A percentile compares a stretch with the other conserved stretches of the same genome.
phyloP scores from a whole-genome alignment of 2,113 vertebrate genomes.

The Megaceryle maxima region DNA sequence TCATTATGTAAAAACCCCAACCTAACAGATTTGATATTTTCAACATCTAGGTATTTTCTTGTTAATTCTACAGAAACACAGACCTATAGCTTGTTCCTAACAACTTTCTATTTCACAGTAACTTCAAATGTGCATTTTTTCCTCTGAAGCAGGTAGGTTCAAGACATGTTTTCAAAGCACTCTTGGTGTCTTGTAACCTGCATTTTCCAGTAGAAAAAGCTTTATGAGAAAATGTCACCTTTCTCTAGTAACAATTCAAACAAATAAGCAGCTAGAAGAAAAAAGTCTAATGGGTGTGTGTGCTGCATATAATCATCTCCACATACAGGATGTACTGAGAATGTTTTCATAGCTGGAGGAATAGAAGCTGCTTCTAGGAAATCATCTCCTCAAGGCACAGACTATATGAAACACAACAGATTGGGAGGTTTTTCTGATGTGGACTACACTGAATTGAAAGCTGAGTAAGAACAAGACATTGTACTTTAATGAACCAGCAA shows the following conservation, averaged over 20 bases:
- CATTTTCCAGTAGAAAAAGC: neutral
- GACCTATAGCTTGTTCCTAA: neutral
- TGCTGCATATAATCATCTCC: slow-evolving; percentile 6
- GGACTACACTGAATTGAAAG: neutral
- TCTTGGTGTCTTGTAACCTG: neutral
- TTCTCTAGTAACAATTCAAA: neutral
- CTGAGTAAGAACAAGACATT: neutral
- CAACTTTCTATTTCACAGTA: neutral
- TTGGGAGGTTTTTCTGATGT: neutral
- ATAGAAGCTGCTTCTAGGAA: slow-evolving; percentile 43
- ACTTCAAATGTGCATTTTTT: neutral
- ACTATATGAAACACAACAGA: neutral
- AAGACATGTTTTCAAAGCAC: neutral
- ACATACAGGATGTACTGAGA: slow-evolving; percentile 11
- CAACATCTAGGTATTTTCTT: neutral
- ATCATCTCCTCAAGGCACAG: slow-evolving; percentile 42
- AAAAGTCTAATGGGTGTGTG: neutral
- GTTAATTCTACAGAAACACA: neutral
- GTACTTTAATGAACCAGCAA: neutral
- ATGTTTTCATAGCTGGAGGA: slow-evolving; percentile 59
- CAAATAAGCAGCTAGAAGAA: neutral
- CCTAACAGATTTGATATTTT: neutral
- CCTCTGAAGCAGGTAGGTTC: neutral
- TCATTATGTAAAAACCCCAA: neutral
- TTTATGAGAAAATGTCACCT: neutral